Evolutionary conservation across 2,113 vertebrate genomes (phyloP), one percentile per base, ranked within the genome.

Genomic region (Mus pahari): DNA sequence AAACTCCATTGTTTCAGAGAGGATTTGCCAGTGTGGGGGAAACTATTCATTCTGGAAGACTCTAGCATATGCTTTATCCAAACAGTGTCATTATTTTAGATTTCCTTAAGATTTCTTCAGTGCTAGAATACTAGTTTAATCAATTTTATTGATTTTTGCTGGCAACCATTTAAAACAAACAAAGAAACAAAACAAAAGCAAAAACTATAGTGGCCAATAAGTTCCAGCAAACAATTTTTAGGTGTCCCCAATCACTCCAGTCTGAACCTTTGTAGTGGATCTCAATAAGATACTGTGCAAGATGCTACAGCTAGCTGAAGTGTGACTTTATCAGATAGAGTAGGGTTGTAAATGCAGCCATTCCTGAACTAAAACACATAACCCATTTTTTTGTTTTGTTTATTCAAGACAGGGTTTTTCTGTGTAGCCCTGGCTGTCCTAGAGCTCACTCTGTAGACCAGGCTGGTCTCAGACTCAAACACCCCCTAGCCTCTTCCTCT

Each of bases 1-100:
- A 94, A 91, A 89, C 78, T 55, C 16, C 58, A 84, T 88, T 82
- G 19, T 95, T 86, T 97, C 93, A 96, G 73, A 64, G 68, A 86
- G 26, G 42, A 48, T 78, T 64, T 83, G 75, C 86, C 48, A 78
- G 1, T 78, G 28, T 12, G 10, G n/a, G 20, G 64, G 64, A 48
- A 97, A 36, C 73, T 81, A 5, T 22, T 90, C 36, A 48, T 66
- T 33, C 13, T 45, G 26, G 79, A 81, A 90, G 73, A 90, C 33
- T 81, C 36, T 33, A 87, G 53, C 4, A 8, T 64, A 33, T 16
- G 8, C 60, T 94, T 96, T 64, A 53, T 50, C 53, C 31, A 66
- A 31, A 13, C 58, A 64, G 36, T 74, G 45, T 62, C 20, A 8
- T 92, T 88, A 28, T 48, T 95, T 84, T 79, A 68, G 39, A 62